phyloP scores from a whole-genome alignment of 2,888 invertebrate genomes.

The Apamea anceps region DNA sequence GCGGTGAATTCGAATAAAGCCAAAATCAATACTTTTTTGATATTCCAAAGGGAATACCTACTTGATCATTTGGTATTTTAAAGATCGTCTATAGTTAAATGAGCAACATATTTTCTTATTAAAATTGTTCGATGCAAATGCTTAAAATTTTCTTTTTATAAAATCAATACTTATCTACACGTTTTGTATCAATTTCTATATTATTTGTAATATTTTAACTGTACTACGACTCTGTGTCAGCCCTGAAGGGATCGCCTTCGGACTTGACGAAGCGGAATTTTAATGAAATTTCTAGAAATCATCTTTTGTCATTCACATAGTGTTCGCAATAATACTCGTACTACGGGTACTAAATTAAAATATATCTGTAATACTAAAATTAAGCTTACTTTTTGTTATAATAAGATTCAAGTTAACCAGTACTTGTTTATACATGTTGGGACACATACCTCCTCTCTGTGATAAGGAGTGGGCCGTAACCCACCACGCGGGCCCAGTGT shows the following conservation, averaged over 20 bases:
- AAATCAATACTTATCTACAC: background rate
- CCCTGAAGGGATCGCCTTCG: constrained; percentile 77
- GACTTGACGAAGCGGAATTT: constrained; percentile 87
- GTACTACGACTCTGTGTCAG: constrained; percentile 67
- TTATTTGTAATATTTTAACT: constrained; percentile 1
- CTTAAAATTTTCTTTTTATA: background rate
- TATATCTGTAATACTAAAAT: background rate
- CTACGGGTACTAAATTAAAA: constrained; percentile 34
- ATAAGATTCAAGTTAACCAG: too few species aligned
- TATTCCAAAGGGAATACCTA: background rate
- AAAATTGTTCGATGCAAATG: too few species aligned
- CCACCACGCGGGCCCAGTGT: too few species aligned
- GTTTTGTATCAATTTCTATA: background rate
- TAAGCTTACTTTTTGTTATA: background rate
- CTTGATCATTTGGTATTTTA: background rate
- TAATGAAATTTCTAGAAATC: constrained; percentile 87
- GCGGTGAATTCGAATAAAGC: background rate
- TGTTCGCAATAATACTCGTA: constrained; percentile 45
- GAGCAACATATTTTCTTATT: background rate
- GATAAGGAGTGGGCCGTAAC: too few species aligned
- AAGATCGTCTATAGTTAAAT: background rate
- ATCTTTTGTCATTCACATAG: constrained; percentile 78
- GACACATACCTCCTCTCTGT: too few species aligned
- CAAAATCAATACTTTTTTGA: background rate
- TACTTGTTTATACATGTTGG: background rate